Evolutionary conservation across 2,797 vertebrate genomes (phyloP).

Genomic region (Clarias laeviceps): DNA sequence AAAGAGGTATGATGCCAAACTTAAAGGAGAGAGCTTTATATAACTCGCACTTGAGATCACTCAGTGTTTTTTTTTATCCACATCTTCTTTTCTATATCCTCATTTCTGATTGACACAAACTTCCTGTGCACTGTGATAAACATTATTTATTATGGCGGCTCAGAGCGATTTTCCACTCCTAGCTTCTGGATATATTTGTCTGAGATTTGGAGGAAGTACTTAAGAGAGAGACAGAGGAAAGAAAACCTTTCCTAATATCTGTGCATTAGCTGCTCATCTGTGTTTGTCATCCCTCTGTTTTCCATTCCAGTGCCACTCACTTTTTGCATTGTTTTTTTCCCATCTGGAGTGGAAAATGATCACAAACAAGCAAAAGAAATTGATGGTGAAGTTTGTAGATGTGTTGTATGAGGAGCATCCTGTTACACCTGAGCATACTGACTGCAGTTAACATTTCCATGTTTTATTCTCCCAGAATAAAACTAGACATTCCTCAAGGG

Average conservation of each 20-base stretch:
- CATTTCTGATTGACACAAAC: slow-evolving; percentile 78
- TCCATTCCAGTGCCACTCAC: slow-evolving; percentile 29
- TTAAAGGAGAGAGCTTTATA: slow-evolving; percentile 83
- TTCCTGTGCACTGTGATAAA: slow-evolving; percentile 77
- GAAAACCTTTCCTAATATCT: slow-evolving; percentile 70
- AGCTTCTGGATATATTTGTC: slow-evolving; percentile 83
- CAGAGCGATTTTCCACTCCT: slow-evolving; percentile 74
- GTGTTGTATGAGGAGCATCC: slow-evolving; percentile 26
- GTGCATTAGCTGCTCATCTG: slow-evolving; percentile 75
- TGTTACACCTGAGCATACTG: slow-evolving; percentile 7
- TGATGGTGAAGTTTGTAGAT: slow-evolving; percentile 19
- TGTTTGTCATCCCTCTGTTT: slow-evolving; percentile 75
- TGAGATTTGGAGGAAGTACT: slow-evolving; percentile 78
- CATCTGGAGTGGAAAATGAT: slow-evolving; percentile 55
- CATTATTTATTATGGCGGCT: slow-evolving; percentile 80
- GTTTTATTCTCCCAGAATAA: slow-evolving; percentile 14
- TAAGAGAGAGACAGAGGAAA: slow-evolving; percentile 70
- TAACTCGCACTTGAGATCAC: slow-evolving; percentile 79
- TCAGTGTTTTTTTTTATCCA: slow-evolving; percentile 76
- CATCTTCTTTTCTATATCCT: slow-evolving; percentile 74
- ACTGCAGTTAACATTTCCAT: slow-evolving; percentile 16
- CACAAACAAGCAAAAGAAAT: slow-evolving; percentile 71
- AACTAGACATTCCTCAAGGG: slow-evolving; percentile 29
- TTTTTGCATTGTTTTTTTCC: background rate
- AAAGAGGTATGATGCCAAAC: slow-evolving; percentile 80